phyloP scores from a whole-genome alignment of 2,113 vertebrate genomes.

The human (Homo sapiens) region DNA sequence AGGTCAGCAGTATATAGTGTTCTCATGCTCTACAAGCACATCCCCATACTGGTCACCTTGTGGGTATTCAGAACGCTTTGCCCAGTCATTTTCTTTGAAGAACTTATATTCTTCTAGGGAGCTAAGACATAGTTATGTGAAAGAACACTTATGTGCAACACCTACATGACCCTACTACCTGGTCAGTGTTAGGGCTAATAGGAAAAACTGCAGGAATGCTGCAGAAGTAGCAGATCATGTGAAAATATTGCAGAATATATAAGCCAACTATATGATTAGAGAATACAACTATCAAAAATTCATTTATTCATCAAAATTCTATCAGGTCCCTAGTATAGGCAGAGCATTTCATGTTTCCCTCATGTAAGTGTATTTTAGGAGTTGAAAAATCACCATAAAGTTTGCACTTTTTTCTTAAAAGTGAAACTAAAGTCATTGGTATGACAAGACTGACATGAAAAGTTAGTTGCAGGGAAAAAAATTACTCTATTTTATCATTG shows the following conservation, averaged over 20 bases:
- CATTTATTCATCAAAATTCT: constrained; percentile 19
- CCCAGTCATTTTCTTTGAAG: background rate
- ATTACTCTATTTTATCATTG: background rate
- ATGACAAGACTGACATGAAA: background rate
- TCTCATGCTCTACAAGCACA: background rate
- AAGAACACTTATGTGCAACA: background rate
- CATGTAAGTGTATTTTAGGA: constrained; percentile 26
- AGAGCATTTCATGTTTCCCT: background rate
- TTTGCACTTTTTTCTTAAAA: constrained; percentile 25
- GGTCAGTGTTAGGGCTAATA: background rate
- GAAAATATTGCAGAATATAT: background rate
- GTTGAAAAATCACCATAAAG: background rate
- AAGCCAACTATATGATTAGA: background rate
- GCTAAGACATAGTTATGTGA: background rate
- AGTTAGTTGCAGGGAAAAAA: background rate
- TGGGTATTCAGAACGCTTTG: background rate
- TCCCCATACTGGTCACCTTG: background rate
- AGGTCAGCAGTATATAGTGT: background rate
- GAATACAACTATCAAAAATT: background rate
- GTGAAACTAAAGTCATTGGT: background rate
- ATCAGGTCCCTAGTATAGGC: background rate
- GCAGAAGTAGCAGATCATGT: background rate
- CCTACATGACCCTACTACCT: background rate
- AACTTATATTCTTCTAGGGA: background rate
- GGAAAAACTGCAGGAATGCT: background rate